Evolutionary conservation across 2,888 invertebrate genomes (phyloP).

Genomic region (Patella caerulea): DNA sequence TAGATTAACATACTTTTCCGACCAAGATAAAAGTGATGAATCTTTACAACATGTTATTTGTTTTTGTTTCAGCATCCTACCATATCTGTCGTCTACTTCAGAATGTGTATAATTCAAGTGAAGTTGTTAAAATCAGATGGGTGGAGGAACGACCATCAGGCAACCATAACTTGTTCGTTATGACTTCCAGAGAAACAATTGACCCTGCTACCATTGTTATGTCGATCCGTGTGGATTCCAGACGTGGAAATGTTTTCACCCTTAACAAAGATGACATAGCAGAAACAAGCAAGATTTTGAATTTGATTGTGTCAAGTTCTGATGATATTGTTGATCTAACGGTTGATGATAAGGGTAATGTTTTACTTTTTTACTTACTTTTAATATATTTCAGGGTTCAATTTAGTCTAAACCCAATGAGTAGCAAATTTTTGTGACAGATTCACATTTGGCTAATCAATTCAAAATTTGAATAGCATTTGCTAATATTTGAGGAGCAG

Average conservation of each 20-base stretch:
- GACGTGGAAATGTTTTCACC: slow-evolving; percentile 77
- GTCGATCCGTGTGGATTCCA: slow-evolving; percentile 81
- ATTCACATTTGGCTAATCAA: too few species aligned
- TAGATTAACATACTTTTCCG: too few species aligned
- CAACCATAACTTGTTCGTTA: slow-evolving; percentile 77
- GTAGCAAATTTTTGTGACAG: too few species aligned
- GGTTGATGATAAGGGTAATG: too few species aligned
- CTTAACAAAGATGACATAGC: slow-evolving; percentile 79
- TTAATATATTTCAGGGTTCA: too few species aligned
- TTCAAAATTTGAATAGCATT: too few species aligned
- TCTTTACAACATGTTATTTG: background rate
- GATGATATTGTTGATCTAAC: slow-evolving; percentile 51
- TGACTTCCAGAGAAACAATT: slow-evolving; percentile 89
- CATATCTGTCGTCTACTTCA: slow-evolving; percentile 87
- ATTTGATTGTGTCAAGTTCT: slow-evolving; percentile 80
- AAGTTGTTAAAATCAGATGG: slow-evolving; percentile 88
- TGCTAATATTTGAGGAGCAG: too few species aligned
- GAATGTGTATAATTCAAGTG: slow-evolving; percentile 87
- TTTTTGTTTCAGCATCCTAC: slow-evolving; percentile 50
- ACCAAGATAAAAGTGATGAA: too few species aligned
- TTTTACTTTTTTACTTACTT: too few species aligned
- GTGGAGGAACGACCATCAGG: slow-evolving; percentile 69
- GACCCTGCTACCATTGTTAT: slow-evolving; percentile 73
- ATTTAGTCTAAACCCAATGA: too few species aligned
- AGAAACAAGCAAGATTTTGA: too few species aligned